A percentile compares a stretch with the other conserved stretches of the same genome.
Evolutionary conservation across 1,140 invertebrate species (phyloP).

Genomic region (Drosophila ambigua): DNA sequence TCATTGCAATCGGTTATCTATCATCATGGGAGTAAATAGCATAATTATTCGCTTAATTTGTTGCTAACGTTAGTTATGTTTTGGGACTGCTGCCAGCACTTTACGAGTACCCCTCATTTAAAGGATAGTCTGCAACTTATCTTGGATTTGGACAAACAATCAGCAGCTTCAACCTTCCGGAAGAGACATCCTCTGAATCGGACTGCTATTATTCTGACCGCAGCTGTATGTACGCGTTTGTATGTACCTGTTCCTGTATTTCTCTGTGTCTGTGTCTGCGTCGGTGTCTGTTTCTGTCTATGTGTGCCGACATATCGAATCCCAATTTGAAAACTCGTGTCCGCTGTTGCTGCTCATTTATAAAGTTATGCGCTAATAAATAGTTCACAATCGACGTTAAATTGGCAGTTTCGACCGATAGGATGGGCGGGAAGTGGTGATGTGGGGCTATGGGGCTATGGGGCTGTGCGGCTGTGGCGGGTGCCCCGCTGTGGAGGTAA

Average conservation of each 20-base stretch:
- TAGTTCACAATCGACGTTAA: conserved; percentile 78
- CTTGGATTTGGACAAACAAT: too few relatives aligned
- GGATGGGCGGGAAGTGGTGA: background rate
- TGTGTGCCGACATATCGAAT: conserved; percentile 9
- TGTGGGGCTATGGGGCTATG: background rate
- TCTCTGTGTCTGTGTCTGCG: background rate
- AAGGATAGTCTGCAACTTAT: too few relatives aligned
- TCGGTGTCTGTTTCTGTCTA: conserved; percentile 6
- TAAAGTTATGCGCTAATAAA: conserved; percentile 78
- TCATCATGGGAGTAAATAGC: too few relatives aligned
- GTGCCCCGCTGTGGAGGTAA: background rate
- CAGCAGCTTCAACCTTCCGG: too few relatives aligned
- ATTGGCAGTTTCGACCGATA: conserved; percentile 63
- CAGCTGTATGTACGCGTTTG: background rate
- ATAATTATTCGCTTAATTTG: too few relatives aligned
- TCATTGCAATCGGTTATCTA: too few relatives aligned
- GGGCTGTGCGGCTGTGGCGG: conserved; percentile 10
- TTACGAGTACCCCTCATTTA: too few relatives aligned
- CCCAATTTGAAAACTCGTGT: conserved; percentile 24
- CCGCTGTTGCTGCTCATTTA: conserved; percentile 50
- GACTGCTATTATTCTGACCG: background rate
- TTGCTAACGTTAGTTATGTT: too few relatives aligned
- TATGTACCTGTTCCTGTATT: too few relatives aligned
- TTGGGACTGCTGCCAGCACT: too few relatives aligned
- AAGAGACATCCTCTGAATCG: too few relatives aligned